These are phyloP conservation scores for Aphelinus atriplicis DNA, from an alignment of 1,140 invertebrate species.

Conservation along the genomic window DNA sequence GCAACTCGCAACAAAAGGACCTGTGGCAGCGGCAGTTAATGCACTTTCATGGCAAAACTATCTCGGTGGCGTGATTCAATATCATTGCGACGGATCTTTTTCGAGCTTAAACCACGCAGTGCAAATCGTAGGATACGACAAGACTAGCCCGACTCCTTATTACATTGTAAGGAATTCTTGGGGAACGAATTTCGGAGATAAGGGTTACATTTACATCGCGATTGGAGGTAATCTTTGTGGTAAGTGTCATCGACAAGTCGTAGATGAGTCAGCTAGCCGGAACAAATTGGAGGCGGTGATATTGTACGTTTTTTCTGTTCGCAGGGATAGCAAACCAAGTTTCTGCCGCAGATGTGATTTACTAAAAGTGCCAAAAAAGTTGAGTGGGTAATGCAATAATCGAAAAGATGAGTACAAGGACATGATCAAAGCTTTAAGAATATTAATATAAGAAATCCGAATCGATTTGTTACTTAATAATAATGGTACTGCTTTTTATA, in stretches of 20 bases:
- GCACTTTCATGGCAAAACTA: slow-evolving; percentile 90
- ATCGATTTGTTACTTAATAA: neutral
- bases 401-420: slow-evolving; percentile 6
- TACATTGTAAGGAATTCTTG: slow-evolving; percentile 91
- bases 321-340: slow-evolving; percentile 65
- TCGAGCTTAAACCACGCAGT: slow-evolving; percentile 84
- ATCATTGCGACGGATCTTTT: slow-evolving; percentile 75
- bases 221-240: slow-evolving; percentile 85
- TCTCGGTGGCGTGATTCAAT: slow-evolving; percentile 85
- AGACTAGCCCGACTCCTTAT: slow-evolving; percentile 76
- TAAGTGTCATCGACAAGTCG: slow-evolving; percentile 30
- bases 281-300: no score
- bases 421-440: slow-evolving; percentile 12
- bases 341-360: slow-evolving; percentile 58
- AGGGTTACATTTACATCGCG: slow-evolving; percentile 82
- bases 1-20: slow-evolving; percentile 75
- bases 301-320: slow-evolving; percentile 37
- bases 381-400: neutral
- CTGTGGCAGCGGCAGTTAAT: slow-evolving; percentile 83
- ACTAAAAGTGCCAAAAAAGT: neutral
- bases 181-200: slow-evolving; percentile 79
- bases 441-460: neutral
- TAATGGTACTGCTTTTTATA: slow-evolving; percentile 9
- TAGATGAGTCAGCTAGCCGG: no score
- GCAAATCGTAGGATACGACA: slow-evolving; percentile 86